phyloP scores from a whole-genome alignment of 2,888 invertebrate genomes.

The Synanthedon formicaeformis region DNA sequence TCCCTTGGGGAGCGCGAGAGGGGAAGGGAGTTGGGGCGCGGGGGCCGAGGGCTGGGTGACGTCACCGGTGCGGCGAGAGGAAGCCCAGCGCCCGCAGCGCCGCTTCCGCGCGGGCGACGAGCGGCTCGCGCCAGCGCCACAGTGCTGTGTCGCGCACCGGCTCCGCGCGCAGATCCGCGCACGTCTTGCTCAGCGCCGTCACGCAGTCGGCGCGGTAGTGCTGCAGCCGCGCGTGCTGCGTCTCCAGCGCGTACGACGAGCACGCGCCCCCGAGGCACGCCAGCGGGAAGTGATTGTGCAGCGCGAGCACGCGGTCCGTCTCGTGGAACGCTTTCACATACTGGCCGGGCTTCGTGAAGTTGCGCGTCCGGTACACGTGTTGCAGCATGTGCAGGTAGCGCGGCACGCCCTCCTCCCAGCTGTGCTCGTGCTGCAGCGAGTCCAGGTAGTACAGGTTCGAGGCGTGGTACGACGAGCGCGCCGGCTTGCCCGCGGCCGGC shows the following conservation, averaged over 20 bases:
- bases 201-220: slow-evolving; percentile 96
- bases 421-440: slow-evolving; percentile 83
- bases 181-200: slow-evolving; percentile 84
- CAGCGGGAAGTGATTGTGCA: slow-evolving; percentile 94
- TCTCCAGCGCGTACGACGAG: slow-evolving; percentile 86
- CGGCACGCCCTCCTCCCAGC: slow-evolving; percentile 82
- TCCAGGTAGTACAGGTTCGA: slow-evolving; percentile 94
- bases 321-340: slow-evolving; percentile 96
- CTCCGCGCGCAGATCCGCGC: slow-evolving; percentile 84
- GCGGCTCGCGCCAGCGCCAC: slow-evolving; percentile 86
- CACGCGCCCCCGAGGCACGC: slow-evolving; percentile 88
- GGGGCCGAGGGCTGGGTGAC: slow-evolving; percentile 3
- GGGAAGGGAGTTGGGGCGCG: slow-evolving; percentile 10
- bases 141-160: slow-evolving; percentile 87
- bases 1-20: slow-evolving; percentile 6
- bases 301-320: slow-evolving; percentile 86
- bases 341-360: slow-evolving; percentile 92
- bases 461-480: slow-evolving; percentile 86
- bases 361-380: slow-evolving; percentile 89
- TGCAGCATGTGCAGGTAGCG: slow-evolving; percentile 94
- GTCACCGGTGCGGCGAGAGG: slow-evolving; percentile 56
- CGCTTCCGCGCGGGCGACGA: slow-evolving; percentile 76
- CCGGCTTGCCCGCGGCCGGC: slow-evolving; percentile 55
- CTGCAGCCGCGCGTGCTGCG: slow-evolving; percentile 87
- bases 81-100: slow-evolving; percentile 81